Percentiles rank a stretch among this genome's conserved stretches.
Evolutionary conservation across 2,888 invertebrate genomes (phyloP).

Genomic region (Phengaris arion): DNA sequence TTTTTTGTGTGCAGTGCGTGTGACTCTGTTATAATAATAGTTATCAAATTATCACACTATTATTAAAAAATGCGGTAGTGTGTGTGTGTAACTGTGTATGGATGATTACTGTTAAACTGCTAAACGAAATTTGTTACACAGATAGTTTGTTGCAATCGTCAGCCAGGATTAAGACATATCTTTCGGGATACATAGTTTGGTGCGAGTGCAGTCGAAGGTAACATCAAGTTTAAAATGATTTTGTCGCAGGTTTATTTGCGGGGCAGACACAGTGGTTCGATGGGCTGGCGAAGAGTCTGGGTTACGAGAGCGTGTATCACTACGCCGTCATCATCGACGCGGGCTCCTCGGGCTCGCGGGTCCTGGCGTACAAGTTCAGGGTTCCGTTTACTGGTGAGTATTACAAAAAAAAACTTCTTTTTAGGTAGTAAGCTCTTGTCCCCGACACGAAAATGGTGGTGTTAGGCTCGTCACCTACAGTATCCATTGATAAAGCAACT

Average conservation of each 20-base stretch:
- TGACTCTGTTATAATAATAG: not conserved
- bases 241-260: conserved; percentile 73
- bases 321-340: conserved; percentile 96
- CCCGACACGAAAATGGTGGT: not conserved
- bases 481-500: no score
- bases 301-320: conserved; percentile 78
- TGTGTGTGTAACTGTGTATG: no score
- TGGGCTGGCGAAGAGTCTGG: conserved; percentile 85
- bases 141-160: no score
- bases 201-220: not conserved
- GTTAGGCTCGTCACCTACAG: no score
- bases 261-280: conserved; percentile 83
- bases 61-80: no score
- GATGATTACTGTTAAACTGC: no score
- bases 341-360: conserved; percentile 94
- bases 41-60: not conserved
- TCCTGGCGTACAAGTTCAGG: conserved; percentile 90
- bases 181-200: not conserved
- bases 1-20: not conserved
- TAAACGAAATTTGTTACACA: no score
- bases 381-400: conserved; percentile 84
- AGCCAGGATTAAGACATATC: no score
- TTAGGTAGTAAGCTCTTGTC: not conserved
- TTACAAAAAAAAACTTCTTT: not conserved
- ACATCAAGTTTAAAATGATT: conserved; percentile 31